Evolutionary conservation across 2,888 invertebrate species (phyloP).

Genomic region (Acrobasis consociella): DNA sequence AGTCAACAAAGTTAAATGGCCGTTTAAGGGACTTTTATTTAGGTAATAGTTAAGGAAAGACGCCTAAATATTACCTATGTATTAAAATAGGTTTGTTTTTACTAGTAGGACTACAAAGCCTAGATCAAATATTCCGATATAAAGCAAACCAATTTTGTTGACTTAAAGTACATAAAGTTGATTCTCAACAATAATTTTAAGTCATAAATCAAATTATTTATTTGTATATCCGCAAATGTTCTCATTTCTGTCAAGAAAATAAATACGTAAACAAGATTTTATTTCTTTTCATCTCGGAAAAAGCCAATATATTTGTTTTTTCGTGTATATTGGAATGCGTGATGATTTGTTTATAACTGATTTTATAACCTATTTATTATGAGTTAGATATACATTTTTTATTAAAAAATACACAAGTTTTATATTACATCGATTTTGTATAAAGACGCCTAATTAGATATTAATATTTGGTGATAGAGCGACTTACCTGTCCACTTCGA

Average conservation of each 20-base stretch:
- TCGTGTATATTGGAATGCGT: constrained; percentile 6
- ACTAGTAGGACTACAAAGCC: no score
- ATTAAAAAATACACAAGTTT: constrained; percentile 35
- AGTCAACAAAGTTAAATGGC: no score
- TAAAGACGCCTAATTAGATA: constrained; percentile 44
- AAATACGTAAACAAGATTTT: constrained; percentile 9
- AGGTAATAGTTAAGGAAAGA: no score
- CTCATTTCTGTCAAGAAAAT: constrained; percentile 10
- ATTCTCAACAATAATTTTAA: background rate
- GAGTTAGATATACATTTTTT: constrained; percentile 31
- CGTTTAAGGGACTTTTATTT: no score
- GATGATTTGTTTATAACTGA: constrained; percentile 20
- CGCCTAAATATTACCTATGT: no score
- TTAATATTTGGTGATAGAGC: constrained; percentile 35
- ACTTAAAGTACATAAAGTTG: no score
- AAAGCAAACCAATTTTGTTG: no score
- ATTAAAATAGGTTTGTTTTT: no score
- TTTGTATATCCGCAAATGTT: constrained; percentile 8
- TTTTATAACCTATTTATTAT: no score
- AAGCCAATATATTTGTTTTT: constrained; percentile 8
- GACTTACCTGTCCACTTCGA: constrained; percentile 43
- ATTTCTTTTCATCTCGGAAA: constrained; percentile 16
- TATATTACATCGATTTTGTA: constrained; percentile 51
- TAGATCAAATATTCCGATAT: no score
- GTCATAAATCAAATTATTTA: constrained; percentile 8